Conservation (phyloP, 1,140 invertebrate species). For the Drosophila varians region DNA sequence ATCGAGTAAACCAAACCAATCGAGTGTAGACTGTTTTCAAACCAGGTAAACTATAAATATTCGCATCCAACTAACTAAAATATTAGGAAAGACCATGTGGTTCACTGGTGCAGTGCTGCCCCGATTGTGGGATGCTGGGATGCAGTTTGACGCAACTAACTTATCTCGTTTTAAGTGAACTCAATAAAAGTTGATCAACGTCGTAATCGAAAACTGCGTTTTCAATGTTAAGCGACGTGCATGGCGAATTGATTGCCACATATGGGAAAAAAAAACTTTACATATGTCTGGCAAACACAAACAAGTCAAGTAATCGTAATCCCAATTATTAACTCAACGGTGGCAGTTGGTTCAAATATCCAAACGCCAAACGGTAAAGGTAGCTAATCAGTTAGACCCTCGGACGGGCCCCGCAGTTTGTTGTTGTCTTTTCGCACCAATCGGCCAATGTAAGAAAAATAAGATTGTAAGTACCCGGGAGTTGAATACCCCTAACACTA, state of each 20-base stretch:
- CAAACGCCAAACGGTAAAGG: conserved; percentile 22
- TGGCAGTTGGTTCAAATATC: no score
- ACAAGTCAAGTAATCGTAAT: conserved; percentile 15
- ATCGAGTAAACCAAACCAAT: neutral
- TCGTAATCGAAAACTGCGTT: conserved; percentile 1
- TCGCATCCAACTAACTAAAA: conserved; percentile 16
- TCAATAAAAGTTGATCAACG: conserved; percentile 50
- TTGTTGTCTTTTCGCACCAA: conserved; percentile 36
- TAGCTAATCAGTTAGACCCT: conserved; percentile 38
- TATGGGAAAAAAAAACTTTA: conserved; percentile 72
- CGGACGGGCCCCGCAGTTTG: neutral
- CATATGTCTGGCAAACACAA: conserved; percentile 27
- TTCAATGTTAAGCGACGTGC: conserved; percentile 14
- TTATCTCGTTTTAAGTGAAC: conserved; percentile 12
- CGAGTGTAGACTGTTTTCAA: conserved; percentile 36
- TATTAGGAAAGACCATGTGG: conserved; percentile 45
- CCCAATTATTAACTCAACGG: conserved; percentile 15
- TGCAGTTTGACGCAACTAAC: conserved; percentile 4
- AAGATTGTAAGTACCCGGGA: conserved; percentile 1
- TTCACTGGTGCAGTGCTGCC: conserved; percentile 52
- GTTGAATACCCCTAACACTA: conserved; percentile 3
- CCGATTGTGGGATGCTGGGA: neutral
- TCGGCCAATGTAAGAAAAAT: conserved; percentile 13
- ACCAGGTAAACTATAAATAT: conserved; percentile 67
- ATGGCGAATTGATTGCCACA: conserved; percentile 58